These are phyloP conservation scores for Scalopus aquaticus DNA, from an alignment of 2,113 vertebrate species.

Conservation along the genomic window DNA sequence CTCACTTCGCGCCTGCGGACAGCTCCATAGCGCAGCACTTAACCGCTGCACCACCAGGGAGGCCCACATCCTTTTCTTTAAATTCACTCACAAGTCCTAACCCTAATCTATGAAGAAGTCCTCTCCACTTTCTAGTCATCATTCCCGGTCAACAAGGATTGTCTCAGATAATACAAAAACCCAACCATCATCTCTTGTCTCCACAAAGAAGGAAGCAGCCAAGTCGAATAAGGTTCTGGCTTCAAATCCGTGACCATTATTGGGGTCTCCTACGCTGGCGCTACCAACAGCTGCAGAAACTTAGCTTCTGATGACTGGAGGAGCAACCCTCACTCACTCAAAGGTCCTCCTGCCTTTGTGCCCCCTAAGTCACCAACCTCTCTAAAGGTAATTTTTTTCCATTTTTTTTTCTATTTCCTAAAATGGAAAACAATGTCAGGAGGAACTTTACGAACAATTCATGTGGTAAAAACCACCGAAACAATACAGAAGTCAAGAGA, in stretches of 20 bases:
- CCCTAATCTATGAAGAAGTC: neutral
- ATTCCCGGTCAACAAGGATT: neutral
- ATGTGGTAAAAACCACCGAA: neutral
- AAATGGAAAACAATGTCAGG: neutral
- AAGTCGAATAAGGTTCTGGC: neutral
- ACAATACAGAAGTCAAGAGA: slow-evolving; percentile 31
- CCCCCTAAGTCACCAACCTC: too few species aligned
- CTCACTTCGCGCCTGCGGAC: too few species aligned
- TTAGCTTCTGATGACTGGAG: neutral
- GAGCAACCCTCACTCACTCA: neutral
- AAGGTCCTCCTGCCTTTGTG: neutral
- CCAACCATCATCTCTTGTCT: neutral
- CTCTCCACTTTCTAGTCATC: neutral
- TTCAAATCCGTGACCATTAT: neutral
- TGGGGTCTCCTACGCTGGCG: neutral
- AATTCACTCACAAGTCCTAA: neutral
- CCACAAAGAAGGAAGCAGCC: neutral
- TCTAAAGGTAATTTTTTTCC: neutral
- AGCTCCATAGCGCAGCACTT: too few species aligned
- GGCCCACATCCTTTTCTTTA: too few species aligned
- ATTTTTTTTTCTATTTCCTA: neutral
- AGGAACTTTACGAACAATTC: neutral
- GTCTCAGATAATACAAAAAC: neutral
- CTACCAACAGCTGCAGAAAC: neutral
- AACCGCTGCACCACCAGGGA: too few species aligned